Percentiles rank a stretch among this genome's conserved stretches.
phyloP scores from a whole-genome alignment of 37 sponge, comb jelly and placozoan species.

The Crambe crambe region DNA sequence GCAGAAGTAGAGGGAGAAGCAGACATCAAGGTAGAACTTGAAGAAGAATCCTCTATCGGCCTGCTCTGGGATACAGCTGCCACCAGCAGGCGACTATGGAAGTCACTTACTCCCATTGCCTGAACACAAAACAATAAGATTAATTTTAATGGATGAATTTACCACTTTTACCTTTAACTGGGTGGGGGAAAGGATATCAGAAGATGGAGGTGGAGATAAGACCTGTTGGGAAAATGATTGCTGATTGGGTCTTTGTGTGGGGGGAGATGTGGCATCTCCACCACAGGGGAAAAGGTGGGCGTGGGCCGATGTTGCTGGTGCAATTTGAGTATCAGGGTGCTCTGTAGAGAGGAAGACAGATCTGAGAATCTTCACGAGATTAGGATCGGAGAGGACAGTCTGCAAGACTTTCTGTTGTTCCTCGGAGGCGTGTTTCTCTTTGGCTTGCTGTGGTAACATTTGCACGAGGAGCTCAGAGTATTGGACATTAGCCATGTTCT shows the following conservation, averaged over 20 bases:
- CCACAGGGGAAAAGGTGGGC: not conserved
- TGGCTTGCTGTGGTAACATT: slow-evolving; percentile 10
- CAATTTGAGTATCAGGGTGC: not conserved
- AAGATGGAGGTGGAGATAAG: not conserved
- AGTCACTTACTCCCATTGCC: slow-evolving; percentile 34
- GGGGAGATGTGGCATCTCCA: not conserved
- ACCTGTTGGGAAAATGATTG: not conserved
- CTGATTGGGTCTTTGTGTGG: not conserved
- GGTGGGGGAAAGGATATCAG: not conserved
- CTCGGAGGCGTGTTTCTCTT: slow-evolving; percentile 27
- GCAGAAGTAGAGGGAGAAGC: not conserved
- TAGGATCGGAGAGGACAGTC: slow-evolving; percentile 49
- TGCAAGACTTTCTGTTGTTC: slow-evolving; percentile 42
- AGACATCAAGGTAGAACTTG: not conserved
- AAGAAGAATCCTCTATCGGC: not conserved
- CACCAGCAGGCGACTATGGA: slow-evolving; percentile 42
- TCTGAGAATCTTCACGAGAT: slow-evolving; percentile 37
- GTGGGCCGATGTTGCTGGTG: slow-evolving; percentile 2
- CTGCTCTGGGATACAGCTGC: slow-evolving; percentile 39
- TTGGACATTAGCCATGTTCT: slow-evolving; percentile 32
- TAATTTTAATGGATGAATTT: no score
- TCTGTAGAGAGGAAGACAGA: slow-evolving; percentile 18
- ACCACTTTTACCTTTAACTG: not conserved
- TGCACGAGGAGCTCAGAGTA: slow-evolving; percentile 32
- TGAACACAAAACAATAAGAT: slow-evolving; percentile 1